These are phyloP conservation scores for Dipodomys spectabilis DNA, from an alignment of 2,113 vertebrate species.

Conservation along the genomic window DNA sequence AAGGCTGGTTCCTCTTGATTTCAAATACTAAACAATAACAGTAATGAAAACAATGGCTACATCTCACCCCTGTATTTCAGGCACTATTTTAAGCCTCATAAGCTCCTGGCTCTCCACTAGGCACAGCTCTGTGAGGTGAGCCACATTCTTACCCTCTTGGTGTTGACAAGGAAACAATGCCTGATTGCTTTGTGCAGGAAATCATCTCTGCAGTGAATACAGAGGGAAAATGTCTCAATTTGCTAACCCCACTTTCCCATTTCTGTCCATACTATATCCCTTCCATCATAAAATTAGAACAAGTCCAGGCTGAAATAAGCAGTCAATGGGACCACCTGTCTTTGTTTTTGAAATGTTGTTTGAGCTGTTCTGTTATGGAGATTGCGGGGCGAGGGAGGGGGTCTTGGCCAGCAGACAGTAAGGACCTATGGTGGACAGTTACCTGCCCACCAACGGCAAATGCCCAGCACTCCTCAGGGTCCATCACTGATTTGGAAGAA, in stretches of 20 bases:
- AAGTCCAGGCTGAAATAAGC: neutral
- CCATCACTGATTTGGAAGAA: neutral
- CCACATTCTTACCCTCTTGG: neutral
- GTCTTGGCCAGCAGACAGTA: neutral
- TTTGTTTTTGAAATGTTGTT: neutral
- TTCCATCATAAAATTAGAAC: neutral
- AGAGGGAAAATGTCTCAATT: neutral
- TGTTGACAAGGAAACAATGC: neutral
- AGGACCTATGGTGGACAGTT: neutral
- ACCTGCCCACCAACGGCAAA: too few relatives aligned
- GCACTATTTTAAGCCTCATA: neutral
- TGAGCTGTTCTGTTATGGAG: neutral
- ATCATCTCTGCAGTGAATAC: neutral
- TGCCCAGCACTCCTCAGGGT: too few relatives aligned
- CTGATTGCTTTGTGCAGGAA: neutral
- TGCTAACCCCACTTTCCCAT: neutral
- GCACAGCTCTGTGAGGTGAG: neutral
- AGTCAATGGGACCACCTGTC: too few relatives aligned
- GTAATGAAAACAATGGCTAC: neutral
- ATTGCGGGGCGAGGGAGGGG: too few relatives aligned
- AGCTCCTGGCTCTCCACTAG: neutral
- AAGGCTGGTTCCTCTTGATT: neutral
- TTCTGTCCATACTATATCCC: neutral
- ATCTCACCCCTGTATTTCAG: neutral
- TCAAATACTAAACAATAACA: neutral